Evolutionary conservation across 2,113 vertebrate species (phyloP).

Genomic region (Athene cunicularia): DNA sequence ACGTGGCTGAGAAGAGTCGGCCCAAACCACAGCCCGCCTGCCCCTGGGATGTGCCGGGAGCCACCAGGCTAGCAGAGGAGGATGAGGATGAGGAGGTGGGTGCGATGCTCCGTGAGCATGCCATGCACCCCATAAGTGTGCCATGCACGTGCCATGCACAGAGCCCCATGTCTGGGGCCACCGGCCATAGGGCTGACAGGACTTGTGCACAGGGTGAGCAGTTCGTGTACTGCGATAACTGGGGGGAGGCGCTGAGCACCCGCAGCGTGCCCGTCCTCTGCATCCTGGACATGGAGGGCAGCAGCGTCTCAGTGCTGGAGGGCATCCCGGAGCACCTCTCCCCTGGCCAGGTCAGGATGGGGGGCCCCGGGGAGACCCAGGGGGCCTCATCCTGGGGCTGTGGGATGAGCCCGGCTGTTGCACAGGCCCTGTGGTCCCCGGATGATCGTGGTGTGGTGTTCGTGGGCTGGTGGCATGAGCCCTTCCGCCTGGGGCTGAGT

Average conservation of each 20-base stretch:
- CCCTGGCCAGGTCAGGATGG: conserved; percentile 86
- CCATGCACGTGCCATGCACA: rapidly evolving
- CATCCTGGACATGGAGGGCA: conserved; percentile 85
- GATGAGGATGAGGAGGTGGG: background rate
- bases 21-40: conserved; percentile 85
- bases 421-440: conserved; percentile 93
- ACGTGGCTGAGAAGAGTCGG: conserved; percentile 90
- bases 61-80: background rate
- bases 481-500: conserved; percentile 87
- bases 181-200: rapidly evolving
- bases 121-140: rapidly evolving
- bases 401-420: background rate
- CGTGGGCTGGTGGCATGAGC: conserved; percentile 91
- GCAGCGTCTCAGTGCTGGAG: conserved; percentile 87
- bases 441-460: conserved; percentile 89
- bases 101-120: rapidly evolving
- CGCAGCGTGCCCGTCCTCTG: conserved; percentile 87
- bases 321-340: conserved; percentile 87
- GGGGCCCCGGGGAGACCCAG: rapidly evolving
- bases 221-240: conserved; percentile 89
- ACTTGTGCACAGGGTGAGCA: conserved; percentile 80
- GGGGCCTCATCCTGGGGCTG: background rate
- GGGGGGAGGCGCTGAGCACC: conserved; percentile 86
- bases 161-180: background rate
- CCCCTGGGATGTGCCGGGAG: conserved; percentile 14